These are phyloP conservation scores for Sceliomorpha sp. DNA, from an alignment of 2,888 invertebrate genomes.

Conservation along the genomic window DNA sequence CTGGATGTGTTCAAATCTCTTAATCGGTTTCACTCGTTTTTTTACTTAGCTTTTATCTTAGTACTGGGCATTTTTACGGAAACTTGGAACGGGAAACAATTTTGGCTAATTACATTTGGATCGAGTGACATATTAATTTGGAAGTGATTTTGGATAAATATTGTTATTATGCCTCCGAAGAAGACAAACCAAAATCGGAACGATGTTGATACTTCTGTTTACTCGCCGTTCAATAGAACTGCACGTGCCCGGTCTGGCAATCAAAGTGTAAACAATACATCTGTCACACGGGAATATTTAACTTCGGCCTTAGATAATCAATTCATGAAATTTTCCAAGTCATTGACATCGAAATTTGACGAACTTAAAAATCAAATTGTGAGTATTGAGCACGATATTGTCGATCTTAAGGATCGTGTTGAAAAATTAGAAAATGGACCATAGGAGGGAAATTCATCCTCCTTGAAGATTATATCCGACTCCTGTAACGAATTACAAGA, in stretches of 20 bases:
- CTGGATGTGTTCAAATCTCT: too few relatives aligned
- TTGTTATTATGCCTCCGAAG: not conserved
- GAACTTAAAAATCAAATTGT: conserved; percentile 5
- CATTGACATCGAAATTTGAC: conserved; percentile 1
- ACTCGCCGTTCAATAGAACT: not conserved
- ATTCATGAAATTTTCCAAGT: not conserved
- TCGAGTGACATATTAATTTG: too few relatives aligned
- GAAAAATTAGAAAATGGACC: conserved; percentile 1
- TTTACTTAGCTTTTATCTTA: too few relatives aligned
- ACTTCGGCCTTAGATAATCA: conserved; percentile 2
- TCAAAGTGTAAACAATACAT: not conserved
- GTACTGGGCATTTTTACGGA: too few relatives aligned
- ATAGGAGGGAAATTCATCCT: not conserved
- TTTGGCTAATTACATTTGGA: too few relatives aligned
- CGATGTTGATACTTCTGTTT: not conserved
- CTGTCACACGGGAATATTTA: conserved; percentile 2
- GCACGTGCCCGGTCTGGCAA: not conserved
- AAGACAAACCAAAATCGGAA: not conserved
- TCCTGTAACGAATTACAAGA: conserved; percentile 19
- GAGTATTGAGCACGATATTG: not conserved
- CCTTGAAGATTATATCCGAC: not conserved
- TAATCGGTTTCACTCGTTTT: too few relatives aligned
- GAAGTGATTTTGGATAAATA: not conserved
- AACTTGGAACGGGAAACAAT: too few relatives aligned
- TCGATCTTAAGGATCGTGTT: not conserved